Conservation (phyloP, 2,113 vertebrate species). For the Brachyistius frenatus region DNA sequence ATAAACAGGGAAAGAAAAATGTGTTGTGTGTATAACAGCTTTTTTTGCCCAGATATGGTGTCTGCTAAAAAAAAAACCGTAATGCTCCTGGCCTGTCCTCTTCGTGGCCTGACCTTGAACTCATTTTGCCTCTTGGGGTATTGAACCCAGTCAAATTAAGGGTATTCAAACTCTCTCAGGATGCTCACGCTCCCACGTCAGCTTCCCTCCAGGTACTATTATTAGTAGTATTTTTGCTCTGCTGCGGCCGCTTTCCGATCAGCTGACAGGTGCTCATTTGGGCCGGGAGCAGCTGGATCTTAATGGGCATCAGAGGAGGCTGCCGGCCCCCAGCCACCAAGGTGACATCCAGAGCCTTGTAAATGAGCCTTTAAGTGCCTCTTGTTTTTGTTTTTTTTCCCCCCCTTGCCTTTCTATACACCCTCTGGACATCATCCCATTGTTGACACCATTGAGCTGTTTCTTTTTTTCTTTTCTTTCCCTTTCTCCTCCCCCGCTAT, state of each 20-base stretch:
- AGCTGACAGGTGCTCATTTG: constrained; percentile 72
- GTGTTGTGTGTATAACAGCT: not conserved
- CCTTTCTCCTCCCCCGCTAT: constrained; percentile 1
- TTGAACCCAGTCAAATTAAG: constrained; percentile 36
- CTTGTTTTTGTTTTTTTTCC: constrained; percentile 22
- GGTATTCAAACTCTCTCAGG: not conserved
- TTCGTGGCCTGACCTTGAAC: constrained; percentile 44
- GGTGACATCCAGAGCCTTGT: constrained; percentile 63
- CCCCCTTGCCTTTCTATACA: not conserved
- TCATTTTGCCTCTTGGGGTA: constrained; percentile 29
- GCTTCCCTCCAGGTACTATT: constrained; percentile 14
- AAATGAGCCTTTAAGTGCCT: constrained; percentile 70
- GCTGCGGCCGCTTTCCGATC: constrained; percentile 37
- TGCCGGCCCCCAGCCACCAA: constrained; percentile 43
- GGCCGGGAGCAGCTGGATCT: constrained; percentile 53
- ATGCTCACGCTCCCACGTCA: not conserved
- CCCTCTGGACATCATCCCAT: constrained; percentile 34
- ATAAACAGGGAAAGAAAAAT: not conserved
- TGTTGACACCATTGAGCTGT: constrained; percentile 27
- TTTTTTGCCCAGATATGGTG: constrained; percentile 12
- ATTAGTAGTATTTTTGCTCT: constrained; percentile 29
- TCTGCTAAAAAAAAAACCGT: constrained; percentile 12
- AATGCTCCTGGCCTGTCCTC: not conserved
- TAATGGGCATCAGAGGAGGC: constrained; percentile 65
- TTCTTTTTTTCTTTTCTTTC: not conserved